Evolutionary conservation across 2,113 vertebrate species (phyloP).

Genomic region (Potamarius usumacintae): DNA sequence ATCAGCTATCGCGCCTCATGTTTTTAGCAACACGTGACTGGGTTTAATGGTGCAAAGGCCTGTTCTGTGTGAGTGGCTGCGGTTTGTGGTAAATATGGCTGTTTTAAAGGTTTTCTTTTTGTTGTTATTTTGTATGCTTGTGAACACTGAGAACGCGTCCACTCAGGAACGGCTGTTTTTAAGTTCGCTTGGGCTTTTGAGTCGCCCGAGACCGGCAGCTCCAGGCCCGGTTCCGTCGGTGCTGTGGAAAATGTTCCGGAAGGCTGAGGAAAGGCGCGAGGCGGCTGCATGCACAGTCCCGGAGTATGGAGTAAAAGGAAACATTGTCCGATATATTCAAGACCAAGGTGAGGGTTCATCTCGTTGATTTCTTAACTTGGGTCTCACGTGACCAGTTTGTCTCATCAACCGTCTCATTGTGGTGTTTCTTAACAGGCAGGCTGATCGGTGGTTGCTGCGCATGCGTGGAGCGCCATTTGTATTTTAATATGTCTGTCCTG

Average conservation of each 20-base stretch:
- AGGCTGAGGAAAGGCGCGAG: not conserved
- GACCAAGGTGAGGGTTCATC: conserved; percentile 77
- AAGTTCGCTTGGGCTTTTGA: conserved; percentile 73
- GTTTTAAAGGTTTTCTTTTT: conserved; percentile 14
- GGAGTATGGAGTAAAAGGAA: conserved; percentile 84
- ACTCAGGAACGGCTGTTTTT: conserved; percentile 70
- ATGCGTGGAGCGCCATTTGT: conserved; percentile 79
- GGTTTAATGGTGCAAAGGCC: not conserved
- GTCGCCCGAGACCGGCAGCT: conserved; percentile 60
- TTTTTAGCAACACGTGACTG: not conserved
- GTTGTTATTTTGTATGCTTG: not conserved
- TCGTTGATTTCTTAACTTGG: accelerated
- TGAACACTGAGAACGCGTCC: conserved; percentile 46
- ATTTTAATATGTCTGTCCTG: conserved; percentile 86
- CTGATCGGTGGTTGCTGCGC: conserved; percentile 45
- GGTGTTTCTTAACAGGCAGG: conserved; percentile 51
- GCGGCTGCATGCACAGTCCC: conserved; percentile 78
- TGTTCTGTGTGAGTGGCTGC: not conserved
- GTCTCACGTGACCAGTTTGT: not conserved
- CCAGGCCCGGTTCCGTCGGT: conserved; percentile 71
- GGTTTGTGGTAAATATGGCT: not conserved
- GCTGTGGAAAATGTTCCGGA: conserved; percentile 85
- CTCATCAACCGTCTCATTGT: not conserved
- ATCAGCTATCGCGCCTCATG: conserved; percentile 11
- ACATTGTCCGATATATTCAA: conserved; percentile 83